Evolutionary conservation across 2,113 vertebrate species (phyloP), one percentile per base, ranked within the genome.

Genomic region (Mixornis gularis): DNA sequence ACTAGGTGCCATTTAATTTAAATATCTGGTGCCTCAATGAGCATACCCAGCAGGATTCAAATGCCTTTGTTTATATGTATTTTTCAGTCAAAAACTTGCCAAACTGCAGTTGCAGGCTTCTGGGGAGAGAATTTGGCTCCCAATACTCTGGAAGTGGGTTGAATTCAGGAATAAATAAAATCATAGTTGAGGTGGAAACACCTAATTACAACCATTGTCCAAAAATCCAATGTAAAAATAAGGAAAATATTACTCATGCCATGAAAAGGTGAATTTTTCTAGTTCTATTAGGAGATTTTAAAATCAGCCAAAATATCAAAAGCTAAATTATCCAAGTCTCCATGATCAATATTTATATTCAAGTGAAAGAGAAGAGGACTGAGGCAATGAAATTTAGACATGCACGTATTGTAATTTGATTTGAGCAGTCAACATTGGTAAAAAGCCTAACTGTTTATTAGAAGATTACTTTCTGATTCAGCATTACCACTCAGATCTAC

Each of bases 401-500:
- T 71, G 36, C 36, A 69, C 0, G 1, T 84, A 68, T 17, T 74
- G 27, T 84, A 88, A 88, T 84, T 93, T 84, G 72, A 64, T 95
- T 90, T 90, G 85, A 90, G 80, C 56, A 92, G 68, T 80, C 88
- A 88, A 80, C 48, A 63, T 11, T 90, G 48, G 64, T 83, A 79
- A 93, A 83, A 94, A 88, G 36, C 76, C 60, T 55, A 83, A 58
- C 72, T 87, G 36, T 94, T 95, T 94, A 63, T 72, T 90, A 7
- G 48, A 77, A 80, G 72, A 86, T 94, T 95, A 71, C 56, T 73
- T 89, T 95, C 64, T 73, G 88, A 88, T 92, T 94, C 87, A 89
- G 66, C 65, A 60, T 81, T 81, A 56, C 69, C n/a, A 90, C 7
- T 5, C 41, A 88, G 36, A 86, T 49, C 41, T 92, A 88, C 77